A percentile compares a stretch with the other conserved stretches of the same genome.
phyloP scores from a whole-genome alignment of 2,797 vertebrate species.

The Xenentodon cancila region DNA sequence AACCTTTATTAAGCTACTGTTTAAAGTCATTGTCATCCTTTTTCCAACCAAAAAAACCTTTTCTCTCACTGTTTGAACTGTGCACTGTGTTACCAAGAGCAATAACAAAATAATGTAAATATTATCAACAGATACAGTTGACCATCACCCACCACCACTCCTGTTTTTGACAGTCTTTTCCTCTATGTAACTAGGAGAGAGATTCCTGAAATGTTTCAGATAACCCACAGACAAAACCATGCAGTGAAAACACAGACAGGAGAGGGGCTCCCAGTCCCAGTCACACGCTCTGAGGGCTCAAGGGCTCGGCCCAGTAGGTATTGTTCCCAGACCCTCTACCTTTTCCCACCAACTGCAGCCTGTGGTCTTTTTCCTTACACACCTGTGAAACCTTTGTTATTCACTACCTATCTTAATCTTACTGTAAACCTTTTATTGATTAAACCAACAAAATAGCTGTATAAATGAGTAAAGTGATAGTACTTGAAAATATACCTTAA shows the following conservation, averaged over 20 bases:
- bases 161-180: constrained; percentile 42
- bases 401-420: neutral
- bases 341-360: constrained; percentile 57
- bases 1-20: neutral
- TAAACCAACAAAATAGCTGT: neutral
- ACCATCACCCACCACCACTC: constrained; percentile 6
- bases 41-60: neutral
- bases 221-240: constrained; percentile 81
- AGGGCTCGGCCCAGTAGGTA: constrained; percentile 39
- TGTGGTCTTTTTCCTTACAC: constrained; percentile 19
- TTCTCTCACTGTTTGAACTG: neutral
- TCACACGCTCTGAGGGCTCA: constrained; percentile 72
- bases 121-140: neutral
- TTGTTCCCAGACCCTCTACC: constrained; percentile 51
- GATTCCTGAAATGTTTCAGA: constrained; percentile 83
- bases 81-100: neutral
- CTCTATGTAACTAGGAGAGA: constrained; percentile 54
- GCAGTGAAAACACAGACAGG: constrained; percentile 80
- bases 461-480: neutral
- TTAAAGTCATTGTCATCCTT: neutral
- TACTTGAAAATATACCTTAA: too few species aligned
- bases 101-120: constrained; percentile 10
- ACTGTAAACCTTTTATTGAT: too few species aligned
- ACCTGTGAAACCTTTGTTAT: constrained; percentile 36
- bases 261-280: constrained; percentile 68